Evolutionary conservation across 2,888 invertebrate genomes (phyloP).

Genomic region (Cancer borealis): DNA sequence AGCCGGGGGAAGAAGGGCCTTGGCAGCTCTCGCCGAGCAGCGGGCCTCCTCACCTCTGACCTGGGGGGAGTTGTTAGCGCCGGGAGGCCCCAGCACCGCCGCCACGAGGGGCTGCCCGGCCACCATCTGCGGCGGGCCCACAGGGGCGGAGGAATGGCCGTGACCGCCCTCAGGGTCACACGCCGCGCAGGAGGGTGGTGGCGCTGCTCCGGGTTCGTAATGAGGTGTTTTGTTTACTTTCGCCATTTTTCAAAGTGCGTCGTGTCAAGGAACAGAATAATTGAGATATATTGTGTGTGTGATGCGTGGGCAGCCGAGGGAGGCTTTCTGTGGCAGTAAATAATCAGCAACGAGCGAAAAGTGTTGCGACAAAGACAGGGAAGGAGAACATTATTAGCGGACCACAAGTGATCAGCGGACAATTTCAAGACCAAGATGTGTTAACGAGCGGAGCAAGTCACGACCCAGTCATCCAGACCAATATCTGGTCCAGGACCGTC

Average conservation of each 20-base stretch:
- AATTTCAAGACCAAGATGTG: slow-evolving; percentile 63
- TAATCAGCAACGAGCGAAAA: background rate
- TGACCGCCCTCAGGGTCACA: background rate
- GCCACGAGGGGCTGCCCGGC: slow-evolving; percentile 43
- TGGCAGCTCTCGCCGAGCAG: slow-evolving; percentile 63
- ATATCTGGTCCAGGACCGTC: slow-evolving; percentile 57
- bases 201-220: background rate
- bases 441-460: slow-evolving; percentile 61
- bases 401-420: slow-evolving; percentile 50
- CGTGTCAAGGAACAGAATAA: slow-evolving; percentile 5
- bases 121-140: slow-evolving; percentile 31
- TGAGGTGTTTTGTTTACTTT: slow-evolving; percentile 46
- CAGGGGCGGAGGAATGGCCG: background rate
- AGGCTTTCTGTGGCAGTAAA: background rate
- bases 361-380: background rate
- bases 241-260: slow-evolving; percentile 29
- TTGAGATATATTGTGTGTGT: slow-evolving; percentile 22
- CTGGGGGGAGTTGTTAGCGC: slow-evolving; percentile 59
- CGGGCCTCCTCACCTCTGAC: slow-evolving; percentile 69
- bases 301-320: slow-evolving; percentile 19
- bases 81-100: slow-evolving; percentile 59
- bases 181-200: background rate
- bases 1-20: slow-evolving; percentile 64
- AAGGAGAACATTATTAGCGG: slow-evolving; percentile 52
- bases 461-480: slow-evolving; percentile 57